Conservation (phyloP, 2,797 vertebrate genomes). For the Phalanger gymnotis region DNA sequence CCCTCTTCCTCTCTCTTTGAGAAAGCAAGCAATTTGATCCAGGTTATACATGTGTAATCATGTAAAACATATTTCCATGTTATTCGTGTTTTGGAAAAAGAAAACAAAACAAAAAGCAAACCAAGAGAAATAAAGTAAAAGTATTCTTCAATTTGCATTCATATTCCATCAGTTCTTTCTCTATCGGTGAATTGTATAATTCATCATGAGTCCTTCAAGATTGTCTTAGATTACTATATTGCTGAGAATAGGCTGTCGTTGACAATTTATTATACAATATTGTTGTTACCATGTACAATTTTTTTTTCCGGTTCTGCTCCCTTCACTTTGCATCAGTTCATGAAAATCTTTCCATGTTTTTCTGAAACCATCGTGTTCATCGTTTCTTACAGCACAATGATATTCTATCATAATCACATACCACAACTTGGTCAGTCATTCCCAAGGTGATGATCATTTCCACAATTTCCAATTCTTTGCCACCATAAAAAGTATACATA, state of each 20-base stretch:
- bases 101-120: neutral
- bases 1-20: neutral
- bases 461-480: neutral
- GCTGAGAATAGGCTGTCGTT: neutral
- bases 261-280: neutral
- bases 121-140: neutral
- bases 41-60: neutral
- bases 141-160: neutral
- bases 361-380: neutral
- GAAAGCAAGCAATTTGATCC: neutral
- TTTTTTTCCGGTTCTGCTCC: neutral
- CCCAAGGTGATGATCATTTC: neutral
- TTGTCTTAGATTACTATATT: neutral
- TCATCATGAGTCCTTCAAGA: neutral
- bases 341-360: neutral
- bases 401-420: neutral
- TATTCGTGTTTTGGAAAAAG: neutral
- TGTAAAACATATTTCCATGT: neutral
- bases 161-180: neutral
- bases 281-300: neutral
- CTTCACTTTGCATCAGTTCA: neutral
- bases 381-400: neutral
- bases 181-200: neutral
- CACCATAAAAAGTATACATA: neutral
- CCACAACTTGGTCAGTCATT: neutral